These are phyloP conservation scores for Sipha flava DNA, from an alignment of 1,140 invertebrate genomes.

Conservation along the genomic window DNA sequence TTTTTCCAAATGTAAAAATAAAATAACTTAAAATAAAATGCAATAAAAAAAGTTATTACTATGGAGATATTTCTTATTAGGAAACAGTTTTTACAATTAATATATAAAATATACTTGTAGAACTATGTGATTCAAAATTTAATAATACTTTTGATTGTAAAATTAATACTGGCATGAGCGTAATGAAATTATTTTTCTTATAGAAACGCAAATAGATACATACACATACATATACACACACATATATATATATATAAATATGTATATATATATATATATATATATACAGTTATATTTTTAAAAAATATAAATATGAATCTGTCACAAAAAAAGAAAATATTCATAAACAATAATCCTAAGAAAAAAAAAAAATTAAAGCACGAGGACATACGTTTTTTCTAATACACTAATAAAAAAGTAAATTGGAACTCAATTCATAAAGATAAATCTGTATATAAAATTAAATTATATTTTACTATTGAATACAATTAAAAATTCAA, in stretches of 20 bases:
- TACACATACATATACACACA: neutral
- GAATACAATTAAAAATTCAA: neutral
- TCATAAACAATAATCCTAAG: neutral
- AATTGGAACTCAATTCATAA: neutral
- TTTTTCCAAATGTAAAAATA: neutral
- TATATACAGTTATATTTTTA: neutral
- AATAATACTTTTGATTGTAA: slow-evolving; percentile 1
- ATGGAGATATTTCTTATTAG: neutral
- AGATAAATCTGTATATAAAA: neutral
- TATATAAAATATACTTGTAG: neutral
- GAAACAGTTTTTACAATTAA: neutral
- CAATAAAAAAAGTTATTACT: neutral
- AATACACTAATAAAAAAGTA: neutral
- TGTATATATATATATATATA: neutral
- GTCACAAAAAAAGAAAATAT: neutral
- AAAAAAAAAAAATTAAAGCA: neutral
- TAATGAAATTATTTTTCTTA: neutral
- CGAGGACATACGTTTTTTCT: neutral
- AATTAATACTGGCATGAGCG: neutral
- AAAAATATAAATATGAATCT: neutral
- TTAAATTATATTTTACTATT: neutral
- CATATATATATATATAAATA: neutral
- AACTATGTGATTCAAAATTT: neutral
- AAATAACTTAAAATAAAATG: neutral
- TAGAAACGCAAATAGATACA: neutral